Evolutionary conservation across 2,113 vertebrate genomes (phyloP).

Genomic region (Corythornis madagascariensis): DNA sequence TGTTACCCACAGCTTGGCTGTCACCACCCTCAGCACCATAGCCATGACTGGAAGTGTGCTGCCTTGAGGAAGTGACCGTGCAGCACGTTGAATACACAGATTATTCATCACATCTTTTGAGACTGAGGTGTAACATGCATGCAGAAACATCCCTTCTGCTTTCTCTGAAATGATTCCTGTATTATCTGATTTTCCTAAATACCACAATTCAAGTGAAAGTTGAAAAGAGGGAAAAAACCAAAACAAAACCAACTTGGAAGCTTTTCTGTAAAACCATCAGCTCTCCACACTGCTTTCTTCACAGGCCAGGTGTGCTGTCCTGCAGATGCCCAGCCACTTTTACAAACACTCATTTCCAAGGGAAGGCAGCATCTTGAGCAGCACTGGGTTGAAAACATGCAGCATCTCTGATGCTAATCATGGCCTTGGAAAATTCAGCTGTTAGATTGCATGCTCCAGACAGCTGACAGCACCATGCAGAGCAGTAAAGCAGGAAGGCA

Average conservation of each 20-base stretch:
- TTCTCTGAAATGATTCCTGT: not conserved
- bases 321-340: not conserved
- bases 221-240: not conserved
- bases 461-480: not conserved
- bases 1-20: not conserved
- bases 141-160: not conserved
- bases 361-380: not conserved
- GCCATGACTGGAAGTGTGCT: accelerated
- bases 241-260: not conserved
- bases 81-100: not conserved
- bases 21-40: not conserved
- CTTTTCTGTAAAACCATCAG: not conserved
- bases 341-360: not conserved
- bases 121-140: not conserved
- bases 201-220: not conserved
- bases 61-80: not conserved
- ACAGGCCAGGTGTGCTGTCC: not conserved
- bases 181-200: not conserved
- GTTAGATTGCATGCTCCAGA: not conserved
- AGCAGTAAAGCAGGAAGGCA: not conserved
- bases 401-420: not conserved
- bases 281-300: not conserved
- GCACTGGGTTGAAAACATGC: accelerated
- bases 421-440: not conserved
- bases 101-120: not conserved